Evolutionary conservation across 1,140 invertebrate species (phyloP).

Genomic region (Drosophila lini): DNA sequence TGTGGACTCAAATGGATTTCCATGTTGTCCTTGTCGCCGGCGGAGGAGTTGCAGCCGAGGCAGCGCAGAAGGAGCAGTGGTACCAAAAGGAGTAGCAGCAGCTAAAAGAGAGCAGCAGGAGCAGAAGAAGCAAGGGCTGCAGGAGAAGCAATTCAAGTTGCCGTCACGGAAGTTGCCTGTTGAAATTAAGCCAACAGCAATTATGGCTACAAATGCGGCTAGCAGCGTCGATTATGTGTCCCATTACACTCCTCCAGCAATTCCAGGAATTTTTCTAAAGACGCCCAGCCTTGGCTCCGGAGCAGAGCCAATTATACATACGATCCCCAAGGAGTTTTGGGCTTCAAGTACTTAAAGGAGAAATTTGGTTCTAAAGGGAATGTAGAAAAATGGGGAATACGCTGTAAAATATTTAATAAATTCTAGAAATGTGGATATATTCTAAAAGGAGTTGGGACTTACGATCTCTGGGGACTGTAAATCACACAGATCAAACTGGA

Average conservation of each 20-base stretch:
- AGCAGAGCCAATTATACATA: conserved; percentile 34
- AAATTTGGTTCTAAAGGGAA: background rate
- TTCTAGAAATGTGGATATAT: background rate
- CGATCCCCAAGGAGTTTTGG: conserved; percentile 9
- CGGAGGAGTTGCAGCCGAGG: conserved; percentile 33
- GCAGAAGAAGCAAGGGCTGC: conserved; percentile 9
- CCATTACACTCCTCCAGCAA: conserved; percentile 31
- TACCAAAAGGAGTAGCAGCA: conserved; percentile 4
- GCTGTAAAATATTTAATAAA: background rate
- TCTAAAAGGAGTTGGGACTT: background rate
- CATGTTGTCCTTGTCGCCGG: conserved; percentile 64
- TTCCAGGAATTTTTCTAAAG: conserved; percentile 63
- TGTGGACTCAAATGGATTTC: conserved; percentile 72
- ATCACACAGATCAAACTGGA: background rate
- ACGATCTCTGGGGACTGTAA: background rate
- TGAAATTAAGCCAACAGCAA: conserved; percentile 81
- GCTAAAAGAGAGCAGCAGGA: background rate
- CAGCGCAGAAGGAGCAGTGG: background rate
- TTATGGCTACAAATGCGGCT: conserved; percentile 79
- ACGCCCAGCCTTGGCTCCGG: conserved; percentile 27
- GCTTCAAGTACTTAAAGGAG: conserved; percentile 16
- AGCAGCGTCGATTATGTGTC: conserved; percentile 68
- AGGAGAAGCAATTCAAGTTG: conserved; percentile 64
- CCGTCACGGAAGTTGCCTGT: conserved; percentile 76
- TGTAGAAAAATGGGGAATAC: background rate